Evolutionary conservation across 2,113 vertebrate species (phyloP).

Genomic region (Apus apus): DNA sequence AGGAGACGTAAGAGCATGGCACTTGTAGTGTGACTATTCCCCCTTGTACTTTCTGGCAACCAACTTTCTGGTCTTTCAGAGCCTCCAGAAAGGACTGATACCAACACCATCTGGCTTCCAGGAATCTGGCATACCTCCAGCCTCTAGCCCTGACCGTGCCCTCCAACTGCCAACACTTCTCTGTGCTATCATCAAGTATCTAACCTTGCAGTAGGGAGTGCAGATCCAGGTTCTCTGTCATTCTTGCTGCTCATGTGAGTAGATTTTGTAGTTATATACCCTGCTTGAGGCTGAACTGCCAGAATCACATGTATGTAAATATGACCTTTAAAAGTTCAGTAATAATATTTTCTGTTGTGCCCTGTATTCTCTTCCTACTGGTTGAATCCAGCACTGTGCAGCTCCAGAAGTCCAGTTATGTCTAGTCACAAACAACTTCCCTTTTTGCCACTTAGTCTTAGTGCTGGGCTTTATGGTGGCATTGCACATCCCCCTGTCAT

Average conservation of each 20-base stretch:
- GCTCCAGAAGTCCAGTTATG: not conserved
- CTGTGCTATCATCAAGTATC: not conserved
- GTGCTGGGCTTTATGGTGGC: not conserved
- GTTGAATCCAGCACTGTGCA: not conserved
- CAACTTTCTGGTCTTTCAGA: not conserved
- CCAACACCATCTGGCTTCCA: not conserved
- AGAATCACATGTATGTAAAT: fast-evolving
- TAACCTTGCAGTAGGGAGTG: not conserved
- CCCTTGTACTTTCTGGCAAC: not conserved
- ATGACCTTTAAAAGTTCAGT: not conserved
- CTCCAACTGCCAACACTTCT: not conserved
- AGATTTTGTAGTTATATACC: not conserved
- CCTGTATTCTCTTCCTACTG: not conserved
- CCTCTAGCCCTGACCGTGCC: not conserved
- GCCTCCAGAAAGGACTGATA: not conserved
- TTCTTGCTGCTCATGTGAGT: not conserved
- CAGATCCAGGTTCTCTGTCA: not conserved
- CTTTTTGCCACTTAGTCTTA: not conserved
- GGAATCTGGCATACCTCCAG: not conserved
- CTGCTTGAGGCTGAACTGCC: not conserved
- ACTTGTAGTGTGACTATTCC: not conserved
- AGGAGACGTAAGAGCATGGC: not conserved
- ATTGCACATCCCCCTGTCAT: not conserved
- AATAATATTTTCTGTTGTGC: not conserved
- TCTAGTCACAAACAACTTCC: not conserved